phyloP scores from a whole-genome alignment of 2,888 invertebrate species.

The Scaeva pyrastri region DNA sequence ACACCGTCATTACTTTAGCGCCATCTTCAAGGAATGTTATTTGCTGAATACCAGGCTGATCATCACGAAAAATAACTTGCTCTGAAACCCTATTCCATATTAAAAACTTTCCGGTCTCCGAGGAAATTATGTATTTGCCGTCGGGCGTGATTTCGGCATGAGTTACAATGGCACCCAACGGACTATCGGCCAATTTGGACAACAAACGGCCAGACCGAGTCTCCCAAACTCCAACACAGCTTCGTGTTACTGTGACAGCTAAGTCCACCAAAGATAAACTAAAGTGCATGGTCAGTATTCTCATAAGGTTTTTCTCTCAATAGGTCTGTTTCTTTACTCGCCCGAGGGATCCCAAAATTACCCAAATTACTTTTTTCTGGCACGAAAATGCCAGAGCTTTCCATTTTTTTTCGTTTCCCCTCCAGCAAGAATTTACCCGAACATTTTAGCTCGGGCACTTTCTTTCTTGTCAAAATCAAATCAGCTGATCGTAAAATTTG shows the following conservation, averaged over 20 bases:
- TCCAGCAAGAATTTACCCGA: no score
- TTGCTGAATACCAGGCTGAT: conserved; percentile 87
- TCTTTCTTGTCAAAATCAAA: no score
- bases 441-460: no score
- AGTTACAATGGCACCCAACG: conserved; percentile 96
- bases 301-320: background rate
- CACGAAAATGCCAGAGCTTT: no score
- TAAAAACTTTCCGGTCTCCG: conserved; percentile 95
- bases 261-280: conserved; percentile 92
- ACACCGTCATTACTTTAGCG: conserved; percentile 83
- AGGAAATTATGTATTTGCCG: conserved; percentile 93
- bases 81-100: conserved; percentile 93
- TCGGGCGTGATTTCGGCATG: conserved; percentile 94
- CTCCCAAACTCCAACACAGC: conserved; percentile 98
- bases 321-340: no score
- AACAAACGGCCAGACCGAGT: conserved; percentile 93
- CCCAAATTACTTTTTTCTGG: no score
- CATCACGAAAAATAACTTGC: conserved; percentile 89
- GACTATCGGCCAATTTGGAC: conserved; percentile 94
- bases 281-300: background rate
- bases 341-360: no score
- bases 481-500: no score
- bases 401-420: no score
- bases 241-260: conserved; percentile 96
- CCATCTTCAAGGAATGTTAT: conserved; percentile 83